Conservation (phyloP, 1,140 invertebrate genomes). For the Hyposmocoma kahamanoa region DNA sequence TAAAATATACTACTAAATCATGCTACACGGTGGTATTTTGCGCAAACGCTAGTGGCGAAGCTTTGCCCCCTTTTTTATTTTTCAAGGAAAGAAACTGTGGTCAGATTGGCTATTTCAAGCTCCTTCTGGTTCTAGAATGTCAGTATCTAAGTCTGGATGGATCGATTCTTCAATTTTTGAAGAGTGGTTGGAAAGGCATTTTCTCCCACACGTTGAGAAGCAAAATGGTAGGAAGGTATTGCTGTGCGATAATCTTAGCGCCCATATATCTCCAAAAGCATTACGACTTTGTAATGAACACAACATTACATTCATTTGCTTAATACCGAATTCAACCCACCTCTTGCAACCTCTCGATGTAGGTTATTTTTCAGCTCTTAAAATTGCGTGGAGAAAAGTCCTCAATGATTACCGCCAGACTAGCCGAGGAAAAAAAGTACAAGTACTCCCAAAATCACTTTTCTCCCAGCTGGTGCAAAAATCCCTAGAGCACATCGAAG, state of each 20-base stretch:
- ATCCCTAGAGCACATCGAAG: background rate
- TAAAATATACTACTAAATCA: constrained; percentile 13
- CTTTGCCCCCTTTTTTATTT: constrained; percentile 12
- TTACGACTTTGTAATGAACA: constrained; percentile 22
- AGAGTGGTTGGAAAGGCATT: constrained; percentile 19
- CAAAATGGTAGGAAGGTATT: background rate
- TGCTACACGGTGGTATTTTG: constrained; percentile 13
- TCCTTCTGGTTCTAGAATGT: constrained; percentile 6
- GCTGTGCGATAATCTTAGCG: constrained; percentile 41
- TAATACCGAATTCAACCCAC: constrained; percentile 51
- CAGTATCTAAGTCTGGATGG: constrained; percentile 11
- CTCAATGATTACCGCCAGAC: constrained; percentile 17
- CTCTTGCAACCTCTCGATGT: constrained; percentile 57
- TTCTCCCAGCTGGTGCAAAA: constrained; percentile 5
- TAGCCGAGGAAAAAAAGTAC: constrained; percentile 1
- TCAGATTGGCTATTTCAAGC: constrained; percentile 8
- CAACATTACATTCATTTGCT: constrained; percentile 11
- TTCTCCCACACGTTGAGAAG: constrained; percentile 16
- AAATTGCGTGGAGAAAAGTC: constrained; percentile 38
- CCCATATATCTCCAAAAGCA: constrained; percentile 37
- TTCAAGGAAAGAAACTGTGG: constrained; percentile 8
- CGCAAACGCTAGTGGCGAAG: constrained; percentile 11
- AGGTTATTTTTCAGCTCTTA: constrained; percentile 40
- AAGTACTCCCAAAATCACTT: constrained; percentile 4
- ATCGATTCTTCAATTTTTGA: constrained; percentile 19